Base-by-base conservation (phyloP, 2,888 invertebrate species). In the Margaritifera margaritifera region DNA sequence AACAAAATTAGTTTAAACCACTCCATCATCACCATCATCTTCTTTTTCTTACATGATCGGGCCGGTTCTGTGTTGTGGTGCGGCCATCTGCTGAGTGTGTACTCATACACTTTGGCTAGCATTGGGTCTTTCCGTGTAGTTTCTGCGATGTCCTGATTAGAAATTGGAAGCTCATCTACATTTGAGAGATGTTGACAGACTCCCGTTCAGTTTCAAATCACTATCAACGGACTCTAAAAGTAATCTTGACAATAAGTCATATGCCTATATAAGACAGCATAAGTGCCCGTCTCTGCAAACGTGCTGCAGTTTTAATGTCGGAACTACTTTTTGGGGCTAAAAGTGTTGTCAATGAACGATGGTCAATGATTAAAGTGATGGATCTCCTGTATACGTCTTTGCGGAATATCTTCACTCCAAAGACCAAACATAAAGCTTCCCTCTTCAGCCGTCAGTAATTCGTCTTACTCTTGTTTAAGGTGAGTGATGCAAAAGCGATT, bases 281-380 rank as follows among this genome's bases (percentile, higher is more conserved):
- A 0, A 81, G 25, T 8, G 79, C 78, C 85, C 84, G 86, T 31
- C 82, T 56, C 63, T 83, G 80, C 25, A 86, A 72, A 24, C 84
- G 69, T 31, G 75, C 80, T 24, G 84, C 85, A 19, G 85, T 74
- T 64, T n/a, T n/a, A n/a, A n/a, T n/a, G n/a, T n/a, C n/a, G n/a
- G n/a, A n/a, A n/a, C n/a, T n/a, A n/a, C n/a, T n/a, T n/a, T n/a
- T n/a, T n/a, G n/a, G n/a, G n/a, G n/a, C n/a, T n/a, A n/a, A n/a
- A 81, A 69, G 6, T 76, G 64, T 24, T 81, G 83, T 65, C 3
- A 65, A 20, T 8, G 58, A 51, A 51, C 59, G 63, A 68, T 89
- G 88, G 68, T 90, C 90, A 0, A 88, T 90, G 6, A 82, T 60
- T 27, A 90, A 73, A 4, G 86, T 87, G 70, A 91, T 91, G n/a